Base-by-base conservation (phyloP, 2,888 invertebrate species). In the Branchellion lobata region DNA sequence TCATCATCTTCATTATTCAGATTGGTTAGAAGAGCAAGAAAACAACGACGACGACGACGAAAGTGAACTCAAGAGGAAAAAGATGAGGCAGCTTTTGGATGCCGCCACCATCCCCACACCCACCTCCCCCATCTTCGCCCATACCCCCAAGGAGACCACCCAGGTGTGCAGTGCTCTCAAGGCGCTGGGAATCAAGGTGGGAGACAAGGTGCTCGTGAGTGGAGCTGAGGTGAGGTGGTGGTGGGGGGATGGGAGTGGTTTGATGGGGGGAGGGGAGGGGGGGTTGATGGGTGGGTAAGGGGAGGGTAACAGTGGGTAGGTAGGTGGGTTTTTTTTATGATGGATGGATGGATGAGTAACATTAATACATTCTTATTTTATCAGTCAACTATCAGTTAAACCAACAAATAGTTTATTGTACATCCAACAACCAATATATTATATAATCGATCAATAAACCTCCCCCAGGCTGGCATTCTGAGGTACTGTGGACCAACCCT, bases 401-500 rank as follows among this genome's bases (percentile, higher is more conserved):
- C n/a, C n/a, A n/a, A n/a, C n/a, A n/a, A n/a, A n/a, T n/a, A n/a
- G n/a, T n/a, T n/a, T n/a, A n/a, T n/a, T n/a, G n/a, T n/a, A n/a
- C n/a, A n/a, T n/a, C n/a, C n/a, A n/a, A n/a, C n/a, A n/a, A n/a
- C n/a, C n/a, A n/a, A n/a, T n/a, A n/a, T n/a, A n/a, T n/a, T n/a
- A n/a, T n/a, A n/a, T n/a, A n/a, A n/a, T n/a, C n/a, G n/a, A n/a
- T n/a, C n/a, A n/a, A n/a, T n/a, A n/a, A n/a, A 40, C 40, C 14
- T 14, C 40, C 78, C 82, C 18, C 81, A 87, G 86, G 84, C 83
- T 74, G 88, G 88, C 1, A 85, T 84, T 34, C 83, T 88, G 61
- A 83, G 88, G 40, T 89, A 87, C 83, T 89, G 88, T 84, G 89
- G 89, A 57, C 87, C 87, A 29, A 87, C 88, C 79, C 87, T 89